phyloP scores from a whole-genome alignment of 1,140 invertebrate species.

The Riptortus pedestris region DNA sequence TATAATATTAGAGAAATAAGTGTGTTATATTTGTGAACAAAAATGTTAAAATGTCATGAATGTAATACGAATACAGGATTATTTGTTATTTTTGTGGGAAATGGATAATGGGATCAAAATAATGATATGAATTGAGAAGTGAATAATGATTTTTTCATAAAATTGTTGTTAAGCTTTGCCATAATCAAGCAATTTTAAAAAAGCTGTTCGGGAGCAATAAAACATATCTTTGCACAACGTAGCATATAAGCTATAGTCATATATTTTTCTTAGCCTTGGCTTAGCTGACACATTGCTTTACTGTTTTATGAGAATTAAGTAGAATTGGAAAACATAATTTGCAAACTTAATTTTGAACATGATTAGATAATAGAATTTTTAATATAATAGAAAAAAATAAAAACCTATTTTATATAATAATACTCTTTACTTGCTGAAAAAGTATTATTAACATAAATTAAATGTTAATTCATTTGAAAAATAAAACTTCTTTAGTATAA shows the following conservation, averaged over 20 bases:
- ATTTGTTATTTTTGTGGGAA: not conserved
- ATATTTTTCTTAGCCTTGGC: not conserved
- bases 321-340: not conserved
- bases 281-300: not conserved
- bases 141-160: too few species aligned
- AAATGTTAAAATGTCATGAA: not conserved
- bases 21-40: too few species aligned
- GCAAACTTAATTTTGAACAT: not conserved
- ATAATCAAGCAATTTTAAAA: slow-evolving; percentile 5
- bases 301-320: not conserved
- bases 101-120: not conserved
- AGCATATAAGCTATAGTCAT: slow-evolving; percentile 19
- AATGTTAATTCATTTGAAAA: too few species aligned
- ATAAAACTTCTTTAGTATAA: too few species aligned
- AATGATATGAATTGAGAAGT: not conserved
- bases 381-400: not conserved
- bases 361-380: not conserved
- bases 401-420: too few species aligned
- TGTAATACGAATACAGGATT: not conserved
- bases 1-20: not conserved
- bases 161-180: not conserved
- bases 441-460: too few species aligned
- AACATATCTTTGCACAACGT: slow-evolving; percentile 24
- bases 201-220: slow-evolving; percentile 24
- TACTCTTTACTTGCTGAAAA: too few species aligned